These are phyloP conservation scores for Trypoxylus dichotomus DNA, from an alignment of 1,140 invertebrate species.

Conservation along the genomic window DNA sequence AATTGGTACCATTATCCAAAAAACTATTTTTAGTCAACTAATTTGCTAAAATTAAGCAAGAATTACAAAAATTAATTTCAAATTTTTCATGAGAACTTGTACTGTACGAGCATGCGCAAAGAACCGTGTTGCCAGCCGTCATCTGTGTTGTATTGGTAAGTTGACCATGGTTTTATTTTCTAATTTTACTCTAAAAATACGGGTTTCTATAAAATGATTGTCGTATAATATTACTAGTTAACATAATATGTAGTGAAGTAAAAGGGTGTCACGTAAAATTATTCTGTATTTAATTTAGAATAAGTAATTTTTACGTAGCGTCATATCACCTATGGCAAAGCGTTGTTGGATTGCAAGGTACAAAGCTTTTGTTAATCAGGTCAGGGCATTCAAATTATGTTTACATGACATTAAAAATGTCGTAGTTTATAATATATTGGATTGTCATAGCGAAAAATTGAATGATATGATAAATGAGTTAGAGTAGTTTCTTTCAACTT, in stretches of 20 bases:
- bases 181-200: slow-evolving; percentile 43
- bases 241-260: slow-evolving; percentile 35
- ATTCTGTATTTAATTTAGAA: slow-evolving; percentile 49
- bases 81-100: slow-evolving; percentile 20
- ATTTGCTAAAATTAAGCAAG: background rate
- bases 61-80: slow-evolving; percentile 8
- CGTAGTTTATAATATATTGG: background rate
- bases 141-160: slow-evolving; percentile 52
- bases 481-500: background rate
- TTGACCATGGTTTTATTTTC: slow-evolving; percentile 41
- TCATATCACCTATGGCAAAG: slow-evolving; percentile 38
- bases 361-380: slow-evolving; percentile 35
- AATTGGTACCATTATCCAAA: background rate
- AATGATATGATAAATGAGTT: background rate
- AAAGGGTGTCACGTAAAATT: slow-evolving; percentile 46
- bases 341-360: slow-evolving; percentile 30
- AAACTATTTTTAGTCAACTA: background rate
- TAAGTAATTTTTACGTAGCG: slow-evolving; percentile 44
- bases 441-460: background rate
- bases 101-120: slow-evolving; percentile 33
- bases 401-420: background rate
- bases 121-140: slow-evolving; percentile 47
- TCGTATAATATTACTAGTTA: slow-evolving; percentile 31
- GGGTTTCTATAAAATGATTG: slow-evolving; percentile 43
- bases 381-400: slow-evolving; percentile 32